These are phyloP conservation scores for Pristionchus arcanus DNA, from an alignment of 2,888 invertebrate species.

Conservation along the genomic window DNA sequence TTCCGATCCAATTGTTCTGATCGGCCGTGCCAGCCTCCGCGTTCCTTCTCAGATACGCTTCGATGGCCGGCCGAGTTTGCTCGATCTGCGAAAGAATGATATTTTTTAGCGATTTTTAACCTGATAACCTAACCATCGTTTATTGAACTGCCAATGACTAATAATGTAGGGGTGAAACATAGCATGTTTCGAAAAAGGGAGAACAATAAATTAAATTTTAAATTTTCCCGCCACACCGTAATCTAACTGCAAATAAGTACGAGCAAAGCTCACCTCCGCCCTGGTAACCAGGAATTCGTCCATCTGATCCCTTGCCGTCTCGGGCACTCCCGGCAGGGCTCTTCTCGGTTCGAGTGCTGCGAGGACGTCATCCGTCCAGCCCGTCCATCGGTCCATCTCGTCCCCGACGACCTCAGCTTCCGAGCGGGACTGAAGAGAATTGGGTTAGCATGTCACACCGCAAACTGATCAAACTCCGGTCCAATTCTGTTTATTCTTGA, in stretches of 20 bases:
- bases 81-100: slow-evolving; percentile 83
- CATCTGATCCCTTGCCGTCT: slow-evolving; percentile 96
- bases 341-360: slow-evolving; percentile 93
- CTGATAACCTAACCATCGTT: too few species aligned
- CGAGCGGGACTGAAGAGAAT: slow-evolving; percentile 86
- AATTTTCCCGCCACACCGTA: too few species aligned
- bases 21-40: slow-evolving; percentile 78
- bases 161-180: too few species aligned
- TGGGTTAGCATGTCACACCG: too few species aligned
- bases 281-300: slow-evolving; percentile 91
- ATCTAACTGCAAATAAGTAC: too few species aligned
- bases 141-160: too few species aligned
- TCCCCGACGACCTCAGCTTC: slow-evolving; percentile 84
- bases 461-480: too few species aligned
- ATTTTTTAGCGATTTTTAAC: too few species aligned
- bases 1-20: slow-evolving; percentile 85
- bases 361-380: slow-evolving; percentile 96
- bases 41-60: slow-evolving; percentile 90
- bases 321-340: slow-evolving; percentile 97
- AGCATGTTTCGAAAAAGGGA: too few species aligned
- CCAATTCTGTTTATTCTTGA: too few species aligned
- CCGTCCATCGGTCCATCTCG: slow-evolving; percentile 93
- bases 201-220: too few species aligned
- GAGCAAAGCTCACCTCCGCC: slow-evolving; percentile 71
- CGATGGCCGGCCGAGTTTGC: slow-evolving; percentile 92